Evolutionary conservation across 2,113 vertebrate species (phyloP).

Genomic region (Nesoenas mayeri): DNA sequence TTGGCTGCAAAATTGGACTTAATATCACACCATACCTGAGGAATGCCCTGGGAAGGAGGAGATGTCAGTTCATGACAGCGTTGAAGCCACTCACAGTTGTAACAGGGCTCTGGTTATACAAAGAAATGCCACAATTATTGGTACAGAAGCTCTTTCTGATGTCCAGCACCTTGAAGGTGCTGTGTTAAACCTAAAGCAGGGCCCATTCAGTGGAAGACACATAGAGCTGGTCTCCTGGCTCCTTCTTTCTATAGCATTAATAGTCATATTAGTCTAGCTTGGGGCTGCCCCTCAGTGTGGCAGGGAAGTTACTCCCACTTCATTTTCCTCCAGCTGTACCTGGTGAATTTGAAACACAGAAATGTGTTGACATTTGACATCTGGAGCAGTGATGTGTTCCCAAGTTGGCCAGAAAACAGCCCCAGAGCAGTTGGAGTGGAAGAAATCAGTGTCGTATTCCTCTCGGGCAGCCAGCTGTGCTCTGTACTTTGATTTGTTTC

Average conservation of each 20-base stretch:
- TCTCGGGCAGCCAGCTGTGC: conserved; percentile 23
- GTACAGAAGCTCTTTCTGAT: background rate
- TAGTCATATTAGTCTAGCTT: accelerated
- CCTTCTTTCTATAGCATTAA: background rate
- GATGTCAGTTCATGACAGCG: background rate
- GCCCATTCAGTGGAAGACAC: background rate
- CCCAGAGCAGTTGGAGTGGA: conserved; percentile 30
- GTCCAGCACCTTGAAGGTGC: background rate
- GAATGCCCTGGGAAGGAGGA: background rate
- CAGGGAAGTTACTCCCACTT: background rate
- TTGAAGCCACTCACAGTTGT: background rate
- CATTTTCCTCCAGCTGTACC: background rate
- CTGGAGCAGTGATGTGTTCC: background rate
- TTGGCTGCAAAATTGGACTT: background rate
- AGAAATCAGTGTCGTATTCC: background rate
- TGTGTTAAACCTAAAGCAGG: background rate
- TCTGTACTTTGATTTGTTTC: conserved; percentile 42
- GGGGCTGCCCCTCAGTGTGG: accelerated
- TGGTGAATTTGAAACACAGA: background rate
- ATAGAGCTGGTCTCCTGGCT: background rate
- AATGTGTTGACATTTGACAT: conserved; percentile 49
- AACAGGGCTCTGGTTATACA: background rate
- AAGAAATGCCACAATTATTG: background rate
- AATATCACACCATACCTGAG: background rate
- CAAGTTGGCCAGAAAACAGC: background rate